Evolutionary conservation across 2,797 vertebrate species (phyloP).

Genomic region (Falco peregrinus): DNA sequence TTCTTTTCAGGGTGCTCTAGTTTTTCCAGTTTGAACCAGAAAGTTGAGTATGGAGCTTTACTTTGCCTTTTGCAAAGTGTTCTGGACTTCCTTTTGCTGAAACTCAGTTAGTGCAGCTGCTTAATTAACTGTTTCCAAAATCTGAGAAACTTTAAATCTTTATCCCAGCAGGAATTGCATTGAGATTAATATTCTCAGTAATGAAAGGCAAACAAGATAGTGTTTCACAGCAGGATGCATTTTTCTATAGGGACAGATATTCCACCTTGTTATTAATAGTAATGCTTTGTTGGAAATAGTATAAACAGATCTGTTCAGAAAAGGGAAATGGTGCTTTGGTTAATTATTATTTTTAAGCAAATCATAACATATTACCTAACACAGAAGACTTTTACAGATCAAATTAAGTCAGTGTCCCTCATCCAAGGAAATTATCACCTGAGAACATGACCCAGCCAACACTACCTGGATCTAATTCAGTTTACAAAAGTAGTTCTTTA

Average conservation of each 20-base stretch:
- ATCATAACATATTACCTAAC: background rate
- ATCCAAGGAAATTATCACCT: background rate
- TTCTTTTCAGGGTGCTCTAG: background rate
- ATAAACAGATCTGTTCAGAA: background rate
- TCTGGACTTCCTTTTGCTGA: background rate
- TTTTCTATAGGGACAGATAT: background rate
- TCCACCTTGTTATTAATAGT: background rate
- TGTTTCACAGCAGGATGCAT: background rate
- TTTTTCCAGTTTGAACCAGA: background rate
- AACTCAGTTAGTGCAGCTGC: background rate
- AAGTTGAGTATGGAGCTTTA: background rate
- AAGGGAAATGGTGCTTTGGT: background rate
- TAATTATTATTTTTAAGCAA: background rate
- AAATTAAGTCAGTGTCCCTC: background rate
- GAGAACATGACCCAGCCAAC: background rate
- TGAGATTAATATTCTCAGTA: background rate
- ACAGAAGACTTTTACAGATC: background rate
- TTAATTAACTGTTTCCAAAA: constrained; percentile 35
- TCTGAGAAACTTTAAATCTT: constrained; percentile 1
- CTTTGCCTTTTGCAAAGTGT: background rate
- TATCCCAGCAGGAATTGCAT: background rate
- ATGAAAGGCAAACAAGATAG: background rate
- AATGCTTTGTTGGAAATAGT: background rate
- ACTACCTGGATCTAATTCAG: background rate
- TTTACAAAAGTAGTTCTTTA: background rate